Evolutionary conservation across 2,113 vertebrate genomes (phyloP), one percentile per base, ranked within the genome.

Genomic region (Marmota flaviventris): DNA sequence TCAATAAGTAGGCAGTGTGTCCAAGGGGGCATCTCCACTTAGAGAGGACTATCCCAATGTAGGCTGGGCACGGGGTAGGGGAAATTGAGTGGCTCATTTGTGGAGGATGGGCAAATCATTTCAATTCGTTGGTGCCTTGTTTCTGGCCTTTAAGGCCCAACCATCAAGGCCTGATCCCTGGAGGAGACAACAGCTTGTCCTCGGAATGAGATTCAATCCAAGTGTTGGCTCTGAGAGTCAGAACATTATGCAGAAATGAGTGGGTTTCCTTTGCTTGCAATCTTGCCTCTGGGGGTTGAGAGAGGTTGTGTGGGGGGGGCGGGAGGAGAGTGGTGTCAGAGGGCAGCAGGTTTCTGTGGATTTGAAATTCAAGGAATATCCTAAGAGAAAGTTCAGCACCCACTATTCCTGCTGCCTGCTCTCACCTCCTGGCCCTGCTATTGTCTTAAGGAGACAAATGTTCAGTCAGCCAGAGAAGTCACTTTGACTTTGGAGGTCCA

Each of bases 91-190:
- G 2, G 5, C 94, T 98, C 97, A 98, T 97, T 97, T 97, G 97
- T 95, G 98, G 98, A 98, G 94, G 93, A 87, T 98, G 97, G 97
- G 97, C 98, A 98, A 98, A 98, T 94, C 98, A 37, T 98, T 95
- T 97, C 96, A 53, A 95, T 94, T 98, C 97, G 97, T 97, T 48
- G 8, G 96, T 94, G 98, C 98, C 97, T 97, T 77, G 92, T 94
- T 97, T 98, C 96, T 82, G 98, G 97, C 97, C 97, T 98, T 98
- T 94, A 25, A 97, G 97, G 98, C 97, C 97, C 87, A 79, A 90
- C 75, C 94, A 82, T 97, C 97, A 89, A 98, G 98, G 98, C 96
- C 91, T n/a, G 63, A 95, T 95, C 94, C 95, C 92, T 2, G 1
- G 48, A 63, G 89, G 98, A 97, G 97, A 95, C 77, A 0, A 8